Conservation (phyloP, 2,888 invertebrate genomes). For the Cerceris ruficornis region DNA sequence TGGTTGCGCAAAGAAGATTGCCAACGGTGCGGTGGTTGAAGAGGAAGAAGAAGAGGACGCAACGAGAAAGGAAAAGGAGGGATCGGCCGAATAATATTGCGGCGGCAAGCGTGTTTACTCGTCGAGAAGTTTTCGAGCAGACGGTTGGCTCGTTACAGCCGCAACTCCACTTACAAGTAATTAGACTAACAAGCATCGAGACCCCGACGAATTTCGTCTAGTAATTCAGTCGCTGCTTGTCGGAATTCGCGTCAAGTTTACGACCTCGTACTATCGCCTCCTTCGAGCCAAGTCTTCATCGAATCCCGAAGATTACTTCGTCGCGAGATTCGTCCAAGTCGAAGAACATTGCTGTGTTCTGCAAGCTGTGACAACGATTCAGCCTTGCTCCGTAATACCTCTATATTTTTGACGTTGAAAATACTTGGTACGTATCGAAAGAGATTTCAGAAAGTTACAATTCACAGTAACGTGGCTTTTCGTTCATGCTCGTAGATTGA, state of each 20-base stretch:
- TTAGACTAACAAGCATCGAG: slow-evolving; percentile 67
- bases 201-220: slow-evolving; percentile 46
- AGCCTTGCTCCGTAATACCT: too few relatives aligned
- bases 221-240: slow-evolving; percentile 52
- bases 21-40: slow-evolving; percentile 46
- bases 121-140: slow-evolving; percentile 67
- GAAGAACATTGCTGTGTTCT: too few relatives aligned
- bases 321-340: too few relatives aligned
- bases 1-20: slow-evolving; percentile 69
- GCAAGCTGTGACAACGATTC: too few relatives aligned
- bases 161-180: slow-evolving; percentile 74
- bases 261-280: slow-evolving; percentile 7
- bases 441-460: too few relatives aligned
- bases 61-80: slow-evolving; percentile 8
- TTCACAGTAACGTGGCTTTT: too few relatives aligned
- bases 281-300: slow-evolving; percentile 28
- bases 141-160: slow-evolving; percentile 66
- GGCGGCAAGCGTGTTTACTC: slow-evolving; percentile 65
- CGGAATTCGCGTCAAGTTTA: slow-evolving; percentile 41
- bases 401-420: too few relatives aligned
- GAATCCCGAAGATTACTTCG: not conserved
- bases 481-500: too few relatives aligned
- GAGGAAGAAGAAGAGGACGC: slow-evolving; percentile 25
- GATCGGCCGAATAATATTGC: slow-evolving; percentile 66
- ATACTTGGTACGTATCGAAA: too few relatives aligned